These are phyloP conservation scores for Echinops telfairi DNA, from an alignment of 2,113 vertebrate genomes.

Conservation along the genomic window DNA sequence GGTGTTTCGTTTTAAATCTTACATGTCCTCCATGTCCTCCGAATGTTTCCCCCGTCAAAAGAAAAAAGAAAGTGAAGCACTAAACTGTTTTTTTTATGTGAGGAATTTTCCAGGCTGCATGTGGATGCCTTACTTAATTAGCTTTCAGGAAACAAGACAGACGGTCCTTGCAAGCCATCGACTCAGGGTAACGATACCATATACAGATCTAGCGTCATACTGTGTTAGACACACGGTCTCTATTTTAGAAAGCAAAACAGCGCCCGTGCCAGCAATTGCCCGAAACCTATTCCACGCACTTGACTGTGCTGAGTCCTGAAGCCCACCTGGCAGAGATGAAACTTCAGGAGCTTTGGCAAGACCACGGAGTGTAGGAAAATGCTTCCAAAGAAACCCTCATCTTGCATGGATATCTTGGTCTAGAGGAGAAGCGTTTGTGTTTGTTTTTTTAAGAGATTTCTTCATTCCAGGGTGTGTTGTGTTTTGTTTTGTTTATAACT, in stretches of 20 bases:
- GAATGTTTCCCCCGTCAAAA: background rate
- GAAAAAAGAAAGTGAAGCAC: background rate
- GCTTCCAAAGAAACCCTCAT: background rate
- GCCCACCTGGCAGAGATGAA: background rate
- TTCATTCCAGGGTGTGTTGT: background rate
- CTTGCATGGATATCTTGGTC: background rate
- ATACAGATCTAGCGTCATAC: background rate
- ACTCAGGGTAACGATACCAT: accelerated
- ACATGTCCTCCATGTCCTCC: background rate
- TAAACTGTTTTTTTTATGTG: background rate
- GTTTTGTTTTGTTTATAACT: background rate
- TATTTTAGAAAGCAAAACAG: background rate
- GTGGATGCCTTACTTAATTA: conserved; percentile 1
- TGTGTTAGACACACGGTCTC: background rate
- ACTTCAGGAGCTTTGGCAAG: background rate
- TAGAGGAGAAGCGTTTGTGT: background rate
- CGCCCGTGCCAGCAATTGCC: too few relatives aligned
- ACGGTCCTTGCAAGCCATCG: background rate
- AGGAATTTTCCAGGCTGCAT: background rate
- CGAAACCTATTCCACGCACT: too few relatives aligned
- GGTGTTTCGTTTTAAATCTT: conserved; percentile 23
- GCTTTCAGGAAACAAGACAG: background rate
- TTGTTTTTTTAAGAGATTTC: background rate
- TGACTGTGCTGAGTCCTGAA: background rate
- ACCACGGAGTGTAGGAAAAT: background rate